Evolutionary conservation across 2,797 vertebrate genomes (phyloP).

Genomic region (Anableps anableps): DNA sequence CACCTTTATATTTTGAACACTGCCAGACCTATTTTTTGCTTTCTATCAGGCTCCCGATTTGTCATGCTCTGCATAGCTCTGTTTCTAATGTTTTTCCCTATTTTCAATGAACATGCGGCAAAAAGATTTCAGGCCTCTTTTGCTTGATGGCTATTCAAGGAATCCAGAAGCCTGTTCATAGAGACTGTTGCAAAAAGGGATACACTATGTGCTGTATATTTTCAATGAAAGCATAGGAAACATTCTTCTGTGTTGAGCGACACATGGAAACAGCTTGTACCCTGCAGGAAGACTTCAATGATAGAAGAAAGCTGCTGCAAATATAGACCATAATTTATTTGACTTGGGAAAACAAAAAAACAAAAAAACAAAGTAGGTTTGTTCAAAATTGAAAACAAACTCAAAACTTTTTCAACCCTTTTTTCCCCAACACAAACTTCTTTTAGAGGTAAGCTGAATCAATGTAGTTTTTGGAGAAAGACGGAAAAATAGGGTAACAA

Average conservation of each 20-base stretch:
- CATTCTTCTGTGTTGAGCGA: constrained; percentile 34
- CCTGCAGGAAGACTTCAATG: not conserved
- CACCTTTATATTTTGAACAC: not conserved
- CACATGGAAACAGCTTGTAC: not conserved
- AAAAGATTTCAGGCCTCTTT: constrained; percentile 18
- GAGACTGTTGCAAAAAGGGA: constrained; percentile 19
- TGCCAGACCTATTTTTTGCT: not conserved
- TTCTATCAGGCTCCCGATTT: constrained; percentile 11
- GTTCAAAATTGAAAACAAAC: not conserved
- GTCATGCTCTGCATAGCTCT: constrained; percentile 20
- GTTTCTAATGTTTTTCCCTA: constrained; percentile 27
- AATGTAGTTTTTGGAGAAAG: not conserved
- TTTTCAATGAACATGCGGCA: constrained; percentile 23
- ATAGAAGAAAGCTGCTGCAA: not conserved
- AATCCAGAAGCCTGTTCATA: constrained; percentile 29
- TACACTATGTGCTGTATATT: constrained; percentile 24
- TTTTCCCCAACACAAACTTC: not conserved
- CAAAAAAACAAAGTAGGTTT: not conserved
- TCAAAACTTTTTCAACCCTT: not conserved
- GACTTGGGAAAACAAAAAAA: not conserved
- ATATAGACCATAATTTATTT: not conserved
- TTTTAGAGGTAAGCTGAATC: not conserved
- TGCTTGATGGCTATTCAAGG: constrained; percentile 49
- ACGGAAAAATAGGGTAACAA: not conserved
- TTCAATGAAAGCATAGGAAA: constrained; percentile 33